Conservation (phyloP, 2,113 vertebrate species). For the Cyphomyrus discorhynchus region DNA sequence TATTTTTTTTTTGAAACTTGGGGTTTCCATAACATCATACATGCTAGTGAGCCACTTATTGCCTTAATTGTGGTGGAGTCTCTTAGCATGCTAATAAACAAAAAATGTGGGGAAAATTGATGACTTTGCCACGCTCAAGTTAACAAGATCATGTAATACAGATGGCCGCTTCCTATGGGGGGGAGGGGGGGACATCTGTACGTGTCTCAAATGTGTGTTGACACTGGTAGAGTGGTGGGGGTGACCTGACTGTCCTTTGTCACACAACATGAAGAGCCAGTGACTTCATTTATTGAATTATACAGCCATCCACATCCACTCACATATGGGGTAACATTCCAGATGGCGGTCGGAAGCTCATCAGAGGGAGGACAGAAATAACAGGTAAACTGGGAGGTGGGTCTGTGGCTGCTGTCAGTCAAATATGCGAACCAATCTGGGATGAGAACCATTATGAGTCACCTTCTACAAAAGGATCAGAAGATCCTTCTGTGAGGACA, state of each 20-base stretch:
- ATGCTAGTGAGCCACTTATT: neutral
- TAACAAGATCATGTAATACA: neutral
- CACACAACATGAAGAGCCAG: neutral
- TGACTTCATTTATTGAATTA: neutral
- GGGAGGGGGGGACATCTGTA: neutral
- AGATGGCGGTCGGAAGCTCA: neutral
- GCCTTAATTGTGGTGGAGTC: neutral
- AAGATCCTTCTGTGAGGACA: neutral
- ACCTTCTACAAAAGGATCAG: neutral
- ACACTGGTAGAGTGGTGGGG: neutral
- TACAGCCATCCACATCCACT: neutral
- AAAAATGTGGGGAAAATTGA: neutral
- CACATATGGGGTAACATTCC: neutral
- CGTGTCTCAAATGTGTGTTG: neutral
- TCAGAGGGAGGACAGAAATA: neutral
- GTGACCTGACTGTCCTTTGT: neutral
- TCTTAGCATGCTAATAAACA: neutral
- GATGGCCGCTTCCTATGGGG: neutral
- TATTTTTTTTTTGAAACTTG: neutral
- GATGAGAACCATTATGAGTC: neutral
- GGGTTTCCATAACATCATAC: neutral
- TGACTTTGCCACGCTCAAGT: neutral
- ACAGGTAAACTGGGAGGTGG: neutral
- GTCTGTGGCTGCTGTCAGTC: neutral
- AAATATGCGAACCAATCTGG: neutral